Percentiles rank a stretch among this genome's conserved stretches.
Conservation (phyloP, 2,797 vertebrate genomes). For the Periparus ater region DNA sequence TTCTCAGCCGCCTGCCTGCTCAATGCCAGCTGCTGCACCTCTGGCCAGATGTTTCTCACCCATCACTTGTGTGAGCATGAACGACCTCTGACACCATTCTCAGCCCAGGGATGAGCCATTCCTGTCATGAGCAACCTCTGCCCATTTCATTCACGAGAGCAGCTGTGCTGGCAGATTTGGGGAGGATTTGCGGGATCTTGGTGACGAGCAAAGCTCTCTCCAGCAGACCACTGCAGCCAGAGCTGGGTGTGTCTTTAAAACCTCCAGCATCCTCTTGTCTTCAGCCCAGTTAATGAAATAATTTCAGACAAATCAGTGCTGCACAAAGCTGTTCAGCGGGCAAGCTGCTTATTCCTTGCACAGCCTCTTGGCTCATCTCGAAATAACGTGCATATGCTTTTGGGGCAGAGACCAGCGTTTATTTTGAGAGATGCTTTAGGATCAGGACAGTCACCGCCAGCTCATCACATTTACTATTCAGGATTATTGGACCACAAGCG, state of each 20-base stretch:
- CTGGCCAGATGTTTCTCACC: not conserved
- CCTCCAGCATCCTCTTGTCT: not conserved
- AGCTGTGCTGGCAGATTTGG: not conserved
- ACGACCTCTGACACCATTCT: not conserved
- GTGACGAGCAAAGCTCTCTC: not conserved
- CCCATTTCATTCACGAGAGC: not conserved
- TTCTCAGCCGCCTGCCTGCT: not conserved
- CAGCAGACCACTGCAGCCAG: not conserved
- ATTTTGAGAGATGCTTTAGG: conserved; percentile 45
- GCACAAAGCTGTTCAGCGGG: not conserved
- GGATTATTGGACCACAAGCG: conserved; percentile 49
- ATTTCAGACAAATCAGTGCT: not conserved
- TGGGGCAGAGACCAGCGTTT: not conserved
- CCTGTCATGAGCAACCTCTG: not conserved
- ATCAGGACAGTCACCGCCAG: conserved; percentile 31
- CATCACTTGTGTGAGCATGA: not conserved
- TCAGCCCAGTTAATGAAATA: not conserved
- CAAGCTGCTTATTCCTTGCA: not conserved
- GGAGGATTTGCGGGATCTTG: not conserved
- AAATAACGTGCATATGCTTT: not conserved
- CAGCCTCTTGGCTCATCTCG: not conserved
- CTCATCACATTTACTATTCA: conserved; percentile 39
- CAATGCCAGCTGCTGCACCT: not conserved
- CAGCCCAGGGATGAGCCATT: not conserved
- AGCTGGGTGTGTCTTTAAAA: not conserved